phyloP scores from a whole-genome alignment of 2,797 vertebrate species.

The Hippocampus kuda region DNA sequence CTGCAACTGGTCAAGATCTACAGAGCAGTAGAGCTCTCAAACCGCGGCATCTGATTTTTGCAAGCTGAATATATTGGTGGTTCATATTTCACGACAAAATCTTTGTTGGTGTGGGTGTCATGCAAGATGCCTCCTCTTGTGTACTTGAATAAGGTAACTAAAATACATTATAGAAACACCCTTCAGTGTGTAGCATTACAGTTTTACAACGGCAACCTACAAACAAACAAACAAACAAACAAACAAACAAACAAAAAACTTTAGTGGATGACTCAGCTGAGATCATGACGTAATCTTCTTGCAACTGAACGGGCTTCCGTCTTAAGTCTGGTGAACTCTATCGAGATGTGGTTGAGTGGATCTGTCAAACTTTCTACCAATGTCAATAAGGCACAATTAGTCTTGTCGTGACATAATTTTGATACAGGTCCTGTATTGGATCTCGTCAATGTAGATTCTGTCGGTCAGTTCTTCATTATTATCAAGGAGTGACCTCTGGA shows the following conservation, averaged over 20 bases:
- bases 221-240: not conserved
- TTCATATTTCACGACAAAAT: not conserved
- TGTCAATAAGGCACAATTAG: not conserved
- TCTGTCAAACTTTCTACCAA: not conserved
- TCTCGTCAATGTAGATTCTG: not conserved
- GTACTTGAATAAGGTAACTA: not conserved
- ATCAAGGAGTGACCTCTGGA: not conserved
- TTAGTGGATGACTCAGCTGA: not conserved
- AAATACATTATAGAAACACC: not conserved
- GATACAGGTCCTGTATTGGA: not conserved
- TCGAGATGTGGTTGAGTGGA: no score
- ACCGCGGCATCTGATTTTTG: not conserved
- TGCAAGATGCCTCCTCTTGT: not conserved
- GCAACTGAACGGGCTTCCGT: not conserved
- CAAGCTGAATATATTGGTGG: not conserved
- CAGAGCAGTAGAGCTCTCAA: no score
- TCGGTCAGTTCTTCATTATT: not conserved
- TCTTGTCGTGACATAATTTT: not conserved
- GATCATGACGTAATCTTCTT: not conserved
- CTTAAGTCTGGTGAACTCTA: not conserved
- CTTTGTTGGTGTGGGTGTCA: not conserved
- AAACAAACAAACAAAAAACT: not conserved
- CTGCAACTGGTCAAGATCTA: no score
- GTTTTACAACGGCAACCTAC: not conserved
- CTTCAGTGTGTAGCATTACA: not conserved